Evolutionary conservation across 2,888 invertebrate species (phyloP).

Genomic region (Dysmachus trigonus): DNA sequence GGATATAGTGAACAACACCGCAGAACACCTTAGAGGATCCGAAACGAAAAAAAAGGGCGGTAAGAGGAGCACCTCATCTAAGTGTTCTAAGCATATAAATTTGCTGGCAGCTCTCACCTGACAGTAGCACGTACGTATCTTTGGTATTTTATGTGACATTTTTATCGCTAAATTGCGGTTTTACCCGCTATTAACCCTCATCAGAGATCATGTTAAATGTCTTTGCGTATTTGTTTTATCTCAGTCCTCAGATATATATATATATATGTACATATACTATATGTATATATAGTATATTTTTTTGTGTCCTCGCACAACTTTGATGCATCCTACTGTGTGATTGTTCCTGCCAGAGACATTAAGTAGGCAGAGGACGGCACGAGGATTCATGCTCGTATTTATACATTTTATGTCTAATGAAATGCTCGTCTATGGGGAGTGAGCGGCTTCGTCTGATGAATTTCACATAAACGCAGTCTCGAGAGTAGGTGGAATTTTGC

Average conservation of each 20-base stretch:
- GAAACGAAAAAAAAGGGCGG: not conserved
- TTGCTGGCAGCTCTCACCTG: slow-evolving; percentile 2
- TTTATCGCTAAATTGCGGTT: slow-evolving; percentile 33
- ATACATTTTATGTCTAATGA: not conserved
- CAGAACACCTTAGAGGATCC: not conserved
- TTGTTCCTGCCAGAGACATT: not conserved
- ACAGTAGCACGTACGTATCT: slow-evolving; percentile 3
- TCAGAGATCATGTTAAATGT: slow-evolving; percentile 24
- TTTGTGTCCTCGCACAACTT: not conserved
- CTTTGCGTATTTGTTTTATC: slow-evolving; percentile 26
- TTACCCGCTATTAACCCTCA: slow-evolving; percentile 33
- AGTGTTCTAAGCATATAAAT: not conserved
- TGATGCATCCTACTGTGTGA: not conserved
- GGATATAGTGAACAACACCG: not conserved
- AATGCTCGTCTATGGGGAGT: not conserved
- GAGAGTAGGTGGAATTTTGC: not conserved
- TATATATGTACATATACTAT: too few species aligned
- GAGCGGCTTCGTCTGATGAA: not conserved
- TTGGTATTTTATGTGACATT: slow-evolving; percentile 18
- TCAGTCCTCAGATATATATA: too few species aligned
- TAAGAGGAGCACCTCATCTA: not conserved
- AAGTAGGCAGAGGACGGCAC: not conserved
- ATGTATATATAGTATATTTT: too few species aligned
- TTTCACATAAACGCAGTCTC: not conserved
- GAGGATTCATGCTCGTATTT: not conserved